Conservation (phyloP, 2,113 vertebrate genomes). For the Castor canadensis region DNA sequence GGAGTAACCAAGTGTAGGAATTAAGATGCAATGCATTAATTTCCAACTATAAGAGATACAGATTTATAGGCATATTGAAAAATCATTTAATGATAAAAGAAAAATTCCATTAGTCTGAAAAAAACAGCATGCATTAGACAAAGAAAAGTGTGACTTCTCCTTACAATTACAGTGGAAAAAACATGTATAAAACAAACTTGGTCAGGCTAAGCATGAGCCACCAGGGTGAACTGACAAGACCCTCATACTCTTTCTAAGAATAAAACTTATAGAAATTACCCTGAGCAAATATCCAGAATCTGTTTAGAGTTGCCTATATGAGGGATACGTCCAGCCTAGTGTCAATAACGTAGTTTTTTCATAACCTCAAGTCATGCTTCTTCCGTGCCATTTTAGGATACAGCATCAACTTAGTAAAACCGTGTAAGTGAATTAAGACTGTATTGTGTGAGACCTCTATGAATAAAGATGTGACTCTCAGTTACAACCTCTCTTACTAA, state of each 20-base stretch:
- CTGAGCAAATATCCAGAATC: neutral
- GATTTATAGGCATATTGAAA: neutral
- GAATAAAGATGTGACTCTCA: neutral
- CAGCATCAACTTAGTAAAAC: neutral
- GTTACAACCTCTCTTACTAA: neutral
- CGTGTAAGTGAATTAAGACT: neutral
- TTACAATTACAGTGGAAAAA: constrained; percentile 35
- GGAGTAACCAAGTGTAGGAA: rapidly evolving
- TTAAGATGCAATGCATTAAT: neutral
- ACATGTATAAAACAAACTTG: neutral
- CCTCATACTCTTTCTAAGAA: neutral
- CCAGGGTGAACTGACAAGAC: neutral
- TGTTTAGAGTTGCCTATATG: neutral
- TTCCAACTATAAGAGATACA: neutral
- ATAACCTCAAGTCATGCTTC: neutral
- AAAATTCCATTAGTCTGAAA: neutral
- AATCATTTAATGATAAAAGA: constrained; percentile 14
- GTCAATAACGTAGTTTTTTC: neutral
- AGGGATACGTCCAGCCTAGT: neutral
- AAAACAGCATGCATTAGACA: neutral
- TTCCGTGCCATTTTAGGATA: neutral
- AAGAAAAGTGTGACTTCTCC: neutral
- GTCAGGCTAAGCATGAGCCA: neutral
- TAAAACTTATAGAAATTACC: neutral
- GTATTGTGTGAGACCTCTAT: neutral